phyloP scores from a whole-genome alignment of 2,888 invertebrate species.

The Lepidonotus clava region DNA sequence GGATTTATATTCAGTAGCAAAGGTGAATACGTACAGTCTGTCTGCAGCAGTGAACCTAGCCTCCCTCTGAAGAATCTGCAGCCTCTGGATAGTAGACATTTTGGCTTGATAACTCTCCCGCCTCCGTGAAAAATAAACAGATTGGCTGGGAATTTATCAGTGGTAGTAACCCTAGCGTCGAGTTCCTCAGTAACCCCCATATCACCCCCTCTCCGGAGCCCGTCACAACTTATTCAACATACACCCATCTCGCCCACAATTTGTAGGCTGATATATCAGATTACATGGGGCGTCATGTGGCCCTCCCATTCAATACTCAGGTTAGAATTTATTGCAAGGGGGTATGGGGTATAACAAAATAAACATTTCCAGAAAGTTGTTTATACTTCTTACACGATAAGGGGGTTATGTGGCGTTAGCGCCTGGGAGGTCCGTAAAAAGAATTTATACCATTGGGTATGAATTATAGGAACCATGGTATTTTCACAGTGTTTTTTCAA shows the following conservation, averaged over 20 bases:
- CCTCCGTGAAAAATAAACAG: not conserved
- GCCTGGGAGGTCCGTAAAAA: too few species aligned
- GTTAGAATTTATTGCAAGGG: not conserved
- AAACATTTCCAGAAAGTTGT: not conserved
- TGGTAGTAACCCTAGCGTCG: not conserved
- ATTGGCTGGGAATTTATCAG: not conserved
- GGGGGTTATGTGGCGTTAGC: too few species aligned
- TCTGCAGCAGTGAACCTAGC: too few species aligned
- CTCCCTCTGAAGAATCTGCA: too few species aligned
- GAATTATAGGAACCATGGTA: too few species aligned
- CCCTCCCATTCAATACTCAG: not conserved
- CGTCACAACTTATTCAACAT: conserved; percentile 13
- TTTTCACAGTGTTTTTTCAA: too few species aligned
- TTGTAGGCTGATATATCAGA: conserved; percentile 13
- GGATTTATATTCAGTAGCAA: too few species aligned
- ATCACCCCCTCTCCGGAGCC: not conserved
- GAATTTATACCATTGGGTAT: too few species aligned
- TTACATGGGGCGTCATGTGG: not conserved
- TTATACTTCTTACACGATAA: conserved; percentile 7
- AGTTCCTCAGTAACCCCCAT: not conserved
- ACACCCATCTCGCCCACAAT: conserved; percentile 5
- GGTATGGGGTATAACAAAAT: not conserved
- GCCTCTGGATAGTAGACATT: too few species aligned
- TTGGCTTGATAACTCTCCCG: too few species aligned
- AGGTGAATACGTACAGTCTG: too few species aligned